A percentile compares a stretch with the other conserved stretches of the same genome.
Conservation (phyloP, 2,888 invertebrate species). For the Eristalis arbustorum region DNA sequence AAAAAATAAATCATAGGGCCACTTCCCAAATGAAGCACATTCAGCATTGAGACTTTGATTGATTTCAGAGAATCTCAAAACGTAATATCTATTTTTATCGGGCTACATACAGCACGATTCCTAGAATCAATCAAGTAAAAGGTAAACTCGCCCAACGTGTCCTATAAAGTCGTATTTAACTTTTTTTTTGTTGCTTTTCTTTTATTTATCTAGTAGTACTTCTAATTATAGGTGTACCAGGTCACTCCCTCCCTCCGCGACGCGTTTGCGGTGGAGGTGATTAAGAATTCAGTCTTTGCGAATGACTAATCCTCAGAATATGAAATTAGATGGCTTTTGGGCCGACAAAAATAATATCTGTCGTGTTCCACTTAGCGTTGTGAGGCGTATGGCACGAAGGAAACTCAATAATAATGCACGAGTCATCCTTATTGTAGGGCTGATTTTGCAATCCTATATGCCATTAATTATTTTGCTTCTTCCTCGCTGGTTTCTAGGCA, state of each 20-base stretch:
- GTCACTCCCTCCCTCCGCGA: not conserved
- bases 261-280: conserved; percentile 1
- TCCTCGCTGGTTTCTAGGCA: conserved; percentile 31
- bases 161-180: not conserved
- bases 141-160: conserved; percentile 19
- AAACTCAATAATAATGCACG: conserved; percentile 48
- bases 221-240: conserved; percentile 51
- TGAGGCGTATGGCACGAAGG: conserved; percentile 25
- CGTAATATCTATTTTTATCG: not conserved
- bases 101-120: not conserved
- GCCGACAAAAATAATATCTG: conserved; percentile 50
- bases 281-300: conserved; percentile 36
- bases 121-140: not conserved
- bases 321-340: conserved; percentile 60
- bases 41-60: not conserved
- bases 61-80: not conserved
- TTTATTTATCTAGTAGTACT: conserved; percentile 19
- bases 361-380: conserved; percentile 36
- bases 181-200: not conserved
- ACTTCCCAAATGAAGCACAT: not conserved
- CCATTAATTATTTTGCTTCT: conserved; percentile 48
- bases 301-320: conserved; percentile 63
- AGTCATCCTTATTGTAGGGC: conserved; percentile 61
- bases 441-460: conserved; percentile 66
- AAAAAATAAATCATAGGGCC: not conserved